A percentile compares a stretch with the other conserved stretches of the same genome.
Conservation (phyloP, 1,140 invertebrate genomes). For the Rhagoletis pomonella region DNA sequence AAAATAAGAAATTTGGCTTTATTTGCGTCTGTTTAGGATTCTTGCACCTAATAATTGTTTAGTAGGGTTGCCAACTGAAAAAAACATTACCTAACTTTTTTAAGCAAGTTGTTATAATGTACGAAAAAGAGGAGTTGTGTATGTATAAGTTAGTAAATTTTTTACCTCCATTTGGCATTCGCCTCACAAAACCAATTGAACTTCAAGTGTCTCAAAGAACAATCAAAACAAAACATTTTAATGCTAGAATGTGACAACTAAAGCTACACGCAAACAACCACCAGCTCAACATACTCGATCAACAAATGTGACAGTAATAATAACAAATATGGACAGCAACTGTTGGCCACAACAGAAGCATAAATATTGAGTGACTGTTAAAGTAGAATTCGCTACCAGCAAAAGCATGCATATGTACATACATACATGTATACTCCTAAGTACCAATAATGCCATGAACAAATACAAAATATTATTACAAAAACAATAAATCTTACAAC, state of each 20-base stretch:
- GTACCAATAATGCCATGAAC: neutral
- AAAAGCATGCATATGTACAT: neutral
- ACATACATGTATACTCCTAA: neutral
- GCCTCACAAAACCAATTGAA: neutral
- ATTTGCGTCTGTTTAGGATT: too few relatives aligned
- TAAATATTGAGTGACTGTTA: neutral
- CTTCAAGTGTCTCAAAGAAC: neutral
- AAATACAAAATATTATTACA: too few relatives aligned
- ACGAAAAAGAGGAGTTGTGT: too few relatives aligned
- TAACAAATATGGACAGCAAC: conserved; percentile 47
- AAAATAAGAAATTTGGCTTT: too few relatives aligned
- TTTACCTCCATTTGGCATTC: neutral
- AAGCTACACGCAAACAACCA: neutral
- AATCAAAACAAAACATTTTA: conserved; percentile 26
- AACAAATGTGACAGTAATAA: conserved; percentile 52
- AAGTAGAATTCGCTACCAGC: neutral
- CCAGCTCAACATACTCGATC: conserved; percentile 15
- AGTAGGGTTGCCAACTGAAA: too few relatives aligned
- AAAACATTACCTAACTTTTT: too few relatives aligned
- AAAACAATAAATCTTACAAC: neutral
- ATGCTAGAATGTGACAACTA: neutral
- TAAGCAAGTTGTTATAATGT: too few relatives aligned
- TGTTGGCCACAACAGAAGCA: conserved; percentile 2
- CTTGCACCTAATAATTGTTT: too few relatives aligned
- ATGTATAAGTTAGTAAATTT: neutral